Conservation (phyloP, 1,140 invertebrate species). For the Daktulosphaira vitifoliae region DNA sequence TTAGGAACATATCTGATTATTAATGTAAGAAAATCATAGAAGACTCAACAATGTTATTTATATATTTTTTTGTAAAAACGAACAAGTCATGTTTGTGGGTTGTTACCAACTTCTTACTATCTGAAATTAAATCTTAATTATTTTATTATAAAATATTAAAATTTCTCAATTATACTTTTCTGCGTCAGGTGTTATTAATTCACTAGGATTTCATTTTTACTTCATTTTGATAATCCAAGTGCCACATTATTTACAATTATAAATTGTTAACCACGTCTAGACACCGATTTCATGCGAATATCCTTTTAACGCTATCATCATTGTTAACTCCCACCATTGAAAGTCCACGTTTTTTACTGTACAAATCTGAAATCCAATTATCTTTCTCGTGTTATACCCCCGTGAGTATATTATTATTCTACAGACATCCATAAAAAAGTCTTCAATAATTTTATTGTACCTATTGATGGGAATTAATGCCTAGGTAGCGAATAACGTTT, state of each 20-base stretch:
- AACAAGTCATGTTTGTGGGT: constrained; percentile 28
- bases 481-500: too few species aligned
- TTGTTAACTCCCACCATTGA: background rate
- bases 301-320: background rate
- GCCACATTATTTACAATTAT: constrained; percentile 22
- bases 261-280: constrained; percentile 23
- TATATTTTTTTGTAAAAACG: constrained; percentile 7
- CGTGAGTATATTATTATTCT: too few species aligned
- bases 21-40: too few species aligned
- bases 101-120: constrained; percentile 5
- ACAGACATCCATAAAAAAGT: constrained; percentile 28
- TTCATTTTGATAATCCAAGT: constrained; percentile 22
- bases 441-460: too few species aligned
- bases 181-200: background rate
- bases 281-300: constrained; percentile 33
- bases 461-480: too few species aligned
- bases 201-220: background rate
- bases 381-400: too few species aligned
- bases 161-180: background rate
- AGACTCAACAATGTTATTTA: too few species aligned
- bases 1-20: too few species aligned
- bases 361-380: constrained; percentile 32
- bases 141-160: too few species aligned
- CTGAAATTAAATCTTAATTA: constrained; percentile 33
- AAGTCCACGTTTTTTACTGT: constrained; percentile 16